phyloP scores from a whole-genome alignment of 2,888 invertebrate genomes.

The Incurvaria masculella region DNA sequence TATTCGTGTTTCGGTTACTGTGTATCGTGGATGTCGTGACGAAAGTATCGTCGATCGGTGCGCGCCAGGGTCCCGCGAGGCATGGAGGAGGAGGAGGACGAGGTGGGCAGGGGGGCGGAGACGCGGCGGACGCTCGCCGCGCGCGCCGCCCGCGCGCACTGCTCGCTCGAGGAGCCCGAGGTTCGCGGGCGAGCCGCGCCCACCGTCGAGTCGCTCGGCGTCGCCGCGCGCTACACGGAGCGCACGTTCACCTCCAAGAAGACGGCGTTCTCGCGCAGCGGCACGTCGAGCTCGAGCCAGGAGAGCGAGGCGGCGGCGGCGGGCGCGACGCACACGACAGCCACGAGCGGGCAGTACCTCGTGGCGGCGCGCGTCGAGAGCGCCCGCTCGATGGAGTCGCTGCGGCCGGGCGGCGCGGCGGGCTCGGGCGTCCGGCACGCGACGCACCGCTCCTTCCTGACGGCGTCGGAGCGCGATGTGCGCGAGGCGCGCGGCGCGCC shows the following conservation, averaged over 20 bases:
- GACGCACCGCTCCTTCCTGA: slow-evolving; percentile 59
- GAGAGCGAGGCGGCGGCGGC: slow-evolving; percentile 62
- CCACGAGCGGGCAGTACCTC: slow-evolving; percentile 52
- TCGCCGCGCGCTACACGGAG: slow-evolving; percentile 46
- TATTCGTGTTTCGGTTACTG: background rate
- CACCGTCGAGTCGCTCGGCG: slow-evolving; percentile 48
- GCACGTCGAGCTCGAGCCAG: slow-evolving; percentile 67
- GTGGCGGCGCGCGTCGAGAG: slow-evolving; percentile 56
- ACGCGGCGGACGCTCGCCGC: slow-evolving; percentile 26
- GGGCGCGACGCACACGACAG: slow-evolving; percentile 28
- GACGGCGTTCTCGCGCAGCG: slow-evolving; percentile 52
- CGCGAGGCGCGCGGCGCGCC: slow-evolving; percentile 64
- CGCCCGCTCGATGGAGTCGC: slow-evolving; percentile 69
- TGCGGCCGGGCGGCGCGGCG: slow-evolving; percentile 55
- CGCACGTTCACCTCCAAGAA: slow-evolving; percentile 53
- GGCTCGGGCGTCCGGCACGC: slow-evolving; percentile 39
- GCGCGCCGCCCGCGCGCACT: slow-evolving; percentile 36
- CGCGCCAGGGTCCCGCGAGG: background rate
- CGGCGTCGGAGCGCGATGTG: slow-evolving; percentile 65
- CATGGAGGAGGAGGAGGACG: slow-evolving; percentile 50
- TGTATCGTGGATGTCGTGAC: slow-evolving; percentile 6
- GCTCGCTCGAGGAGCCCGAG: slow-evolving; percentile 37
- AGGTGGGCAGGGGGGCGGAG: slow-evolving; percentile 31
- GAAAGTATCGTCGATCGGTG: background rate
- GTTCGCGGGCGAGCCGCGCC: slow-evolving; percentile 50